phyloP scores from a whole-genome alignment of 2,113 vertebrate species.

The Notothenia rossii region DNA sequence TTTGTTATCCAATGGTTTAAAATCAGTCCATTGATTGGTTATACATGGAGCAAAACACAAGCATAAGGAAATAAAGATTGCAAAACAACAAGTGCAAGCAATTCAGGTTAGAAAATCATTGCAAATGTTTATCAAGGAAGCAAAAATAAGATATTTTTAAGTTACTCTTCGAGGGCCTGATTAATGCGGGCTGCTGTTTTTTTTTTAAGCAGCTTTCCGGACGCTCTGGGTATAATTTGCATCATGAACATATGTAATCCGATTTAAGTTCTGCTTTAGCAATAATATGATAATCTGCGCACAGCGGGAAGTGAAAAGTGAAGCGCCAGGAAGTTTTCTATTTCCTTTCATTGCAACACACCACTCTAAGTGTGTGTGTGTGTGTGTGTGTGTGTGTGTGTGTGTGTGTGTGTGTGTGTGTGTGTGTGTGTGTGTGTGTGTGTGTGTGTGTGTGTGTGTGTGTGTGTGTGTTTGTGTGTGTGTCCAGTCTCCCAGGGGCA shows the following conservation, averaged over 20 bases:
- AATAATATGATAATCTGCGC: slow-evolving; percentile 40
- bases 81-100: too few species aligned
- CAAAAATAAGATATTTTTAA: background rate
- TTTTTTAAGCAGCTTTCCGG: slow-evolving; percentile 26
- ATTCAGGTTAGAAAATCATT: too few species aligned
- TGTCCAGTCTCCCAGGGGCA: slow-evolving; percentile 3
- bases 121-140: too few species aligned
- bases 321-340: background rate
- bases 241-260: slow-evolving; percentile 50
- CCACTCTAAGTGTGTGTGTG: slow-evolving; percentile 8
- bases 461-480: too few species aligned
- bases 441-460: background rate
- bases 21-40: too few species aligned
- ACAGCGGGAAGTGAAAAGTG: slow-evolving; percentile 39
- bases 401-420: background rate
- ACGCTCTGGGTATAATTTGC: slow-evolving; percentile 43
- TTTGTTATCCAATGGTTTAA: background rate
- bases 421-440: slow-evolving; percentile 21
- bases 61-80: too few species aligned
- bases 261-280: slow-evolving; percentile 51
- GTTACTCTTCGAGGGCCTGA: slow-evolving; percentile 13
- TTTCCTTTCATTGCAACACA: slow-evolving; percentile 41
- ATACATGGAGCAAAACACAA: too few species aligned
- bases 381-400: slow-evolving; percentile 15
- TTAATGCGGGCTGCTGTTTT: slow-evolving; percentile 18